Evolutionary conservation across 1,140 invertebrate species (phyloP).

Genomic region (Zaprionus davidi): DNA sequence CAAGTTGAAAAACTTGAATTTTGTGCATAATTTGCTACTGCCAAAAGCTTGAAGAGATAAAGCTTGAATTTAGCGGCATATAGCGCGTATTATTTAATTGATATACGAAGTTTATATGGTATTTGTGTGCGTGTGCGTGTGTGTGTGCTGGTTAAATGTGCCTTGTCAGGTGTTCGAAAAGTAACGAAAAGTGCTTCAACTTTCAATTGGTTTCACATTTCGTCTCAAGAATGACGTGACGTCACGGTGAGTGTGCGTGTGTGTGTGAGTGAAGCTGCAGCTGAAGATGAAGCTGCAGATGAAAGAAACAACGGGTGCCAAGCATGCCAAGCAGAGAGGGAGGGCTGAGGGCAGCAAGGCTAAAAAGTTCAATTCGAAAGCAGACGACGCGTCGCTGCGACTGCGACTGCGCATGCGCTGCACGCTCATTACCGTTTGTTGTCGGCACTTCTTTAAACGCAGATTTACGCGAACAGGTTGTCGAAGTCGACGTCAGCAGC

Average conservation of each 20-base stretch:
- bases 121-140: background rate
- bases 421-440: constrained; percentile 73
- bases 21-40: constrained; percentile 1
- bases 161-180: background rate
- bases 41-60: background rate
- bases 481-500: constrained; percentile 43
- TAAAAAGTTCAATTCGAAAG: constrained; percentile 70
- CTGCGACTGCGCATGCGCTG: constrained; percentile 42
- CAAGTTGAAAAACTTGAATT: constrained; percentile 32
- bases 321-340: constrained; percentile 3
- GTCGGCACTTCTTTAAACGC: constrained; percentile 74
- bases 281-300: constrained; percentile 37
- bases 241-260: constrained; percentile 32
- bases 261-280: background rate
- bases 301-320: background rate
- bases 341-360: constrained; percentile 2
- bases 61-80: background rate
- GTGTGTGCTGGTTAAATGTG: background rate
- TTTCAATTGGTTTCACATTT: constrained; percentile 49
- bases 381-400: constrained; percentile 21
- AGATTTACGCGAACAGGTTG: constrained; percentile 76
- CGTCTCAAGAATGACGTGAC: constrained; percentile 47
- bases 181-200: constrained; percentile 11
- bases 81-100: constrained; percentile 3
- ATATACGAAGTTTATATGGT: background rate